These are phyloP conservation scores for Passerculus sandwichensis DNA, from an alignment of 2,797 vertebrate genomes.

Conservation along the genomic window DNA sequence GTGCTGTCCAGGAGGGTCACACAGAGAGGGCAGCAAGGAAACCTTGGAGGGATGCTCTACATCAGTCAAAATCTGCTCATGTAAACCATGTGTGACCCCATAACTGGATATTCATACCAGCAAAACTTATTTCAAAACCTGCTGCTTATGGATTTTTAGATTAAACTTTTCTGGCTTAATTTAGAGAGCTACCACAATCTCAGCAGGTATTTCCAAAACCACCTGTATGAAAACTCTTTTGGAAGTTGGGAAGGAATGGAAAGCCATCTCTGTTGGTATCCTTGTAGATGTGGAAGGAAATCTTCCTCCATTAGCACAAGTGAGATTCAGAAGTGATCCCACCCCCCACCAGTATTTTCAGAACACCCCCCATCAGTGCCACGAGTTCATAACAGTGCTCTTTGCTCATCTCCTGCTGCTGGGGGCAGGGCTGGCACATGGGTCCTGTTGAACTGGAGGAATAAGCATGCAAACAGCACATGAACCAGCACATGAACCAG, in stretches of 20 bases:
- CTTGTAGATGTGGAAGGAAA: constrained; percentile 4
- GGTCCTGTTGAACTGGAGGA: neutral
- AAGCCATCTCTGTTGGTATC: rapidly evolving
- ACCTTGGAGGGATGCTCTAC: neutral
- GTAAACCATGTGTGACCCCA: neutral
- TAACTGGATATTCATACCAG: neutral
- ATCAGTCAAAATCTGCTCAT: neutral
- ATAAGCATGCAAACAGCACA: constrained; percentile 9
- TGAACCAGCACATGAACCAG: neutral
- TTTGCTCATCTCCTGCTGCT: neutral
- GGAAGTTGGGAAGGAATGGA: constrained; percentile 64
- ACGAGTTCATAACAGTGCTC: neutral
- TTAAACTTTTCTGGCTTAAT: neutral
- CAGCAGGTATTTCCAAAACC: neutral
- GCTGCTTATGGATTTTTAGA: neutral
- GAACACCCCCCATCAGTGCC: neutral
- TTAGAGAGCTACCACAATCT: neutral
- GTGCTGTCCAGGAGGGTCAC: neutral
- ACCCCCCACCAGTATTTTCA: neutral
- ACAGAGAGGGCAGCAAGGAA: neutral
- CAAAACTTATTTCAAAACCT: neutral
- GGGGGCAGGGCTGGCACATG: neutral
- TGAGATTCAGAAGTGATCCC: neutral
- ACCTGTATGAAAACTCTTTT: neutral
- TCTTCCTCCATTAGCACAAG: neutral